These are phyloP conservation scores for Rhinopithecus roxellana DNA, from an alignment of 2,113 vertebrate genomes.

Conservation along the genomic window DNA sequence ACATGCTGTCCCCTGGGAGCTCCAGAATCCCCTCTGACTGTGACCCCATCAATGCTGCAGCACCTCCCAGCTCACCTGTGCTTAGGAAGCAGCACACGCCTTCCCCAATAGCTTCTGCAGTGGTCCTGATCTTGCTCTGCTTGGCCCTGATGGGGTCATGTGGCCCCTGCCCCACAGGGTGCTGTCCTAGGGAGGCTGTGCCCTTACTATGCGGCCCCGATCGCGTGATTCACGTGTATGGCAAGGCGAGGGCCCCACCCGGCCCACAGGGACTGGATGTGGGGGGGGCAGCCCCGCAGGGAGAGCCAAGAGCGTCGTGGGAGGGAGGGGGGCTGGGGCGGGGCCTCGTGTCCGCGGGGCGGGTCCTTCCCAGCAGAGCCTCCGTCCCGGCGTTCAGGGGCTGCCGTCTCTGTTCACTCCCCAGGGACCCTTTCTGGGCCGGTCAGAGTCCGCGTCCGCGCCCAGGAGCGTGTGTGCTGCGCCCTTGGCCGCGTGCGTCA, in stretches of 20 bases:
- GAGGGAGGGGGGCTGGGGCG: background rate
- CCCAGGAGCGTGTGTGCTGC: rapidly evolving
- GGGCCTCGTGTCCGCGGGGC: too few relatives aligned
- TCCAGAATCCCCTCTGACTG: background rate
- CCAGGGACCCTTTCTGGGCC: background rate
- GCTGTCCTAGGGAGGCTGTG: rapidly evolving
- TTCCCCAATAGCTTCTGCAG: background rate
- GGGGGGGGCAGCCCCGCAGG: background rate
- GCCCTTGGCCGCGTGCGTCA: background rate
- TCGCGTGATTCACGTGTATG: rapidly evolving
- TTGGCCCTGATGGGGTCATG: background rate
- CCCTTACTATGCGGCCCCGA: too few relatives aligned
- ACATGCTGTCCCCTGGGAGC: background rate
- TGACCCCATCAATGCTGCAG: background rate
- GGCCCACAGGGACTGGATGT: rapidly evolving
- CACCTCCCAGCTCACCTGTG: background rate
- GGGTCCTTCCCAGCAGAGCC: background rate
- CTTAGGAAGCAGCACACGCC: background rate
- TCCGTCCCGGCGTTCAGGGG: rapidly evolving
- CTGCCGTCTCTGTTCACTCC: background rate
- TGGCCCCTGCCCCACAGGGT: too few relatives aligned
- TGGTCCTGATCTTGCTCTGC: background rate
- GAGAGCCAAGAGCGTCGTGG: background rate
- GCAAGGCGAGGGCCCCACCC: background rate
- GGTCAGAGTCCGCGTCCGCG: background rate